Conservation (phyloP, 1,140 invertebrate genomes). For the Drosophila sp. region DNA sequence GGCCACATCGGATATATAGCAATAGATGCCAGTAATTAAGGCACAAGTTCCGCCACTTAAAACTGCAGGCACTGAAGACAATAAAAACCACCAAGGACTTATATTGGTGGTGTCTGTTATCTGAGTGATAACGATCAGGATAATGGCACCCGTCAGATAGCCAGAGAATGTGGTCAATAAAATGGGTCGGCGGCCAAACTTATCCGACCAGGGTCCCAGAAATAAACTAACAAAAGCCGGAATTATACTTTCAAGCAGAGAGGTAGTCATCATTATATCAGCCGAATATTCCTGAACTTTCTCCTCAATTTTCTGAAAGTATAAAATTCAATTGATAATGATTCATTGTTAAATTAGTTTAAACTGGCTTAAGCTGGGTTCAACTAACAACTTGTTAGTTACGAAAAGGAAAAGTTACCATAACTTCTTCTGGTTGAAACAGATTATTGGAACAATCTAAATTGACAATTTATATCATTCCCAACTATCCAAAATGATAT, state of each 20-base stretch:
- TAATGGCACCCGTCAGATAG: slow-evolving; percentile 55
- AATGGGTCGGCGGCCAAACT: slow-evolving; percentile 88
- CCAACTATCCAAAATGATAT: too few relatives aligned
- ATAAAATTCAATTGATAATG: slow-evolving; percentile 13
- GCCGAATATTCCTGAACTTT: slow-evolving; percentile 86
- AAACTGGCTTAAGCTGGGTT: neutral
- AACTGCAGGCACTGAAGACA: slow-evolving; percentile 85
- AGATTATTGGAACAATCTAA: too few relatives aligned
- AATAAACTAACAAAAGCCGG: slow-evolving; percentile 87
- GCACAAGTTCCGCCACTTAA: slow-evolving; percentile 85
- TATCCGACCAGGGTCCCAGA: slow-evolving; percentile 89
- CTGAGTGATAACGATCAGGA: slow-evolving; percentile 57
- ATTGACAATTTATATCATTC: too few relatives aligned
- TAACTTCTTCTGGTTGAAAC: too few relatives aligned
- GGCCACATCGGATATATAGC: slow-evolving; percentile 87
- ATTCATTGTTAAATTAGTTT: slow-evolving; percentile 28
- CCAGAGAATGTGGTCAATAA: slow-evolving; percentile 84
- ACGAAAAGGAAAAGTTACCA: too few relatives aligned
- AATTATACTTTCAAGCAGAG: slow-evolving; percentile 86
- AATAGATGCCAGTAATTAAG: slow-evolving; percentile 86
- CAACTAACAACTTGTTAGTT: too few relatives aligned
- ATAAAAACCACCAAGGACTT: slow-evolving; percentile 85
- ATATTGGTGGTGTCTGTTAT: slow-evolving; percentile 70
- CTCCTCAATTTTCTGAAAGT: slow-evolving; percentile 84
- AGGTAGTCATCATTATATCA: slow-evolving; percentile 85